Evolutionary conservation across 2,797 vertebrate genomes (phyloP).

Genomic region (Ataeniobius toweri): DNA sequence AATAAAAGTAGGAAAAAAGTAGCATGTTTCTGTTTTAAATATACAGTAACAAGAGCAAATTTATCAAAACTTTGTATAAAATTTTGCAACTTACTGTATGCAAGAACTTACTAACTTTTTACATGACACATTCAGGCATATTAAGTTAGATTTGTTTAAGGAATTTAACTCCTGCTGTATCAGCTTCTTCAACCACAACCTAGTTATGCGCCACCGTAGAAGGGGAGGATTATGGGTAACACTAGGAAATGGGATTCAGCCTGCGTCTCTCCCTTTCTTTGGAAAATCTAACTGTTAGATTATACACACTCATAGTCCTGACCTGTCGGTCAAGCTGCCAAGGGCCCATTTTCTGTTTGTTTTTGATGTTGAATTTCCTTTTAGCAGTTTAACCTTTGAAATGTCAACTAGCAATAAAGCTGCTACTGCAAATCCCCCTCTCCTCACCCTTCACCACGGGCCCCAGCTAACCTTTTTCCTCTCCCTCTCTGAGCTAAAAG

Average conservation of each 20-base stretch:
- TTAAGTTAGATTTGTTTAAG: not conserved
- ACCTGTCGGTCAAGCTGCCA: slow-evolving; percentile 72
- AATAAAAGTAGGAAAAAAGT: not conserved
- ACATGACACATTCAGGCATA: not conserved
- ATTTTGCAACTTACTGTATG: not conserved
- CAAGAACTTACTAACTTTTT: not conserved
- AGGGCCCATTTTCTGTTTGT: slow-evolving; percentile 75
- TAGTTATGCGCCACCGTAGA: not conserved
- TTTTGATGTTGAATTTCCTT: slow-evolving; percentile 81
- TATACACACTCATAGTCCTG: slow-evolving; percentile 50
- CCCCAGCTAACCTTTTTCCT: slow-evolving; percentile 76
- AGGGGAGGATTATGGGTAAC: not conserved
- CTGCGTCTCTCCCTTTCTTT: slow-evolving; percentile 22
- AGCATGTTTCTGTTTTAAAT: not conserved
- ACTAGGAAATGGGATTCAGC: not conserved
- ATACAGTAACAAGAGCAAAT: not conserved
- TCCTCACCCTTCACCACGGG: slow-evolving; percentile 72
- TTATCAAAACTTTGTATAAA: not conserved
- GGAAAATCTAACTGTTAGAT: slow-evolving; percentile 35
- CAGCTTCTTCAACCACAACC: not conserved
- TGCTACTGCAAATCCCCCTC: slow-evolving; percentile 67
- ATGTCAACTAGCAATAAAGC: slow-evolving; percentile 83
- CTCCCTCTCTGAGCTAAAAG: slow-evolving; percentile 46
- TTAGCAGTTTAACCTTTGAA: slow-evolving; percentile 87
- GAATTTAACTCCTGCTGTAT: not conserved